Base-by-base conservation (phyloP, 2,888 invertebrate genomes). In the Danaus chrysippus region DNA sequence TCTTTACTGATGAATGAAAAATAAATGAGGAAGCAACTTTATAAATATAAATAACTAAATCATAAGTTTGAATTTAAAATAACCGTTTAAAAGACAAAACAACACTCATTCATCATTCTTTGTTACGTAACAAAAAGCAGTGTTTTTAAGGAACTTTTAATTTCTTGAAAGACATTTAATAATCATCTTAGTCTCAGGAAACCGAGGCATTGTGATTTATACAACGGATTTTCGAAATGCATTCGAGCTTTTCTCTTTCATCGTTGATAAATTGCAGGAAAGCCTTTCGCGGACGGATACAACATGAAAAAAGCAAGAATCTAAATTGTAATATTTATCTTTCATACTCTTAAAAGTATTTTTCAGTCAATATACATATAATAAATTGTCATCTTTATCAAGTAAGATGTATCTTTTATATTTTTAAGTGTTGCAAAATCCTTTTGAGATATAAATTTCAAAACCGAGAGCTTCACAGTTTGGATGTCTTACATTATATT, bases 221-320 rank as follows among this genome's bases (percentile, higher is more conserved):
- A 71, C 68, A 71, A 71, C 70, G 67, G 71, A 70, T 70, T 60
- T 68, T 66, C 67, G 61, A 62, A 70, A 70, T 70, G 68, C 68
- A 71, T 66, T 65, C 61, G 62, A 61, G 64, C 67, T 56, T 60
- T 62, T 63, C 57, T 66, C 68, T 67, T 67, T 68, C 70, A 70
- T 67, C 65, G 65, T 64, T 70, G 71, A 71, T 70, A 71, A 71
- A 71, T 71, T 71, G 69, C 68, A 62, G 64, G 65, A 62, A 54
- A 66, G 66, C 65, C 68, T 64, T 60, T 64, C 63, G 56, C 54
- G 56, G 61, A 57, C 53, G 68, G 68, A 70, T 70, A 71, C 71
- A 71, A 71, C 68, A 66, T 66, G 66, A 68, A 70, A 68, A 65
- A 67, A 63, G 42, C 58, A 52, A 57, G 64, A 63, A 59, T 68